Percentiles rank a stretch among this genome's conserved stretches.
Conservation (phyloP, 2,113 vertebrate genomes). For the Pristiophorus japonicus region DNA sequence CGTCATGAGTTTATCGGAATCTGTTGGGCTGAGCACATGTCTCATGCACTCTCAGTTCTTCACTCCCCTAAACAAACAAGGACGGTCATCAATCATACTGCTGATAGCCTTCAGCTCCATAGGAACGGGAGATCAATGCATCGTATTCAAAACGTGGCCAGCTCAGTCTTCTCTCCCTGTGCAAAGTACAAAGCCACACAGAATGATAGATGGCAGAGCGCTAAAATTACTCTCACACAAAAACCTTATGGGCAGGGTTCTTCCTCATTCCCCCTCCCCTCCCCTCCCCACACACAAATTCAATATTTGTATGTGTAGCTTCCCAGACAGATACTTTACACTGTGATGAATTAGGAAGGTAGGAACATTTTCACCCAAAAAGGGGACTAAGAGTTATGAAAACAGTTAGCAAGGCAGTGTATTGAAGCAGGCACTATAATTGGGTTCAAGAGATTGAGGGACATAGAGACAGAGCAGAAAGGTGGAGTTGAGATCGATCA, state of each 20-base stretch:
- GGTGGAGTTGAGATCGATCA: neutral
- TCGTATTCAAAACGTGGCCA: neutral
- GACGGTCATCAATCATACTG: neutral
- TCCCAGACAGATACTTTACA: neutral
- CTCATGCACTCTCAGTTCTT: neutral
- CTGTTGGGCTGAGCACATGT: neutral
- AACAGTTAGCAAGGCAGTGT: neutral
- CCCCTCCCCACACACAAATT: neutral
- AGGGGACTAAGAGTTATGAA: neutral
- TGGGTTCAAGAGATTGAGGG: neutral
- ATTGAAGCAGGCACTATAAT: neutral
- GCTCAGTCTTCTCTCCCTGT: neutral
- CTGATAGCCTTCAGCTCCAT: neutral
- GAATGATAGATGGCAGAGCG: neutral
- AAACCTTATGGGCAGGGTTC: neutral
- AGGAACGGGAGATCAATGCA: neutral
- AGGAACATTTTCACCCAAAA: neutral
- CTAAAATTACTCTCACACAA: neutral
- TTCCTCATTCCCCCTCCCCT: neutral
- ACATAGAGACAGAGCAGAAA: neutral
- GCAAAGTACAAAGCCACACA: neutral
- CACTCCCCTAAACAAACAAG: neutral
- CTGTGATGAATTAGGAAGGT: neutral
- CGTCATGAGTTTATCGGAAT: neutral
- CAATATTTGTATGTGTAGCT: neutral